phyloP scores from a whole-genome alignment of 2,797 vertebrate species.

The Dermochelys coriacea region DNA sequence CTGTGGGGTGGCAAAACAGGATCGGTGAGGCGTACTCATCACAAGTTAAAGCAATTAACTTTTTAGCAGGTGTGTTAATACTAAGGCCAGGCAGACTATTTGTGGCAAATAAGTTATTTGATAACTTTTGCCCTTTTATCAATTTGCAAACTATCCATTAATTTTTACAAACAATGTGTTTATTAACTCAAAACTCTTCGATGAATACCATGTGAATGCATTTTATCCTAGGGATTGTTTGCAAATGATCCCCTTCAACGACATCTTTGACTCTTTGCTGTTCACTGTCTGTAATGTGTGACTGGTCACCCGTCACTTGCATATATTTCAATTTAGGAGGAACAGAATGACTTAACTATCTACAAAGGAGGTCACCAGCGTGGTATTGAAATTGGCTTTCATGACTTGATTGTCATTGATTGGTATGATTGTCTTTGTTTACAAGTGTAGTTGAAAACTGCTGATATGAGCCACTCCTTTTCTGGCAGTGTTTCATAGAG shows the following conservation, averaged over 20 bases:
- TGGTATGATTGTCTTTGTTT: neutral
- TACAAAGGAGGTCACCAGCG: neutral
- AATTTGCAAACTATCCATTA: neutral
- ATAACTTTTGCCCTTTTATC: neutral
- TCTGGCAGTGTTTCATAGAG: neutral
- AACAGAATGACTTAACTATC: neutral
- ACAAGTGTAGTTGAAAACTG: neutral
- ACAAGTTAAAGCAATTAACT: neutral
- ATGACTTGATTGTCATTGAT: too few species aligned
- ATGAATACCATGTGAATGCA: neutral
- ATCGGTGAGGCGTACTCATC: neutral
- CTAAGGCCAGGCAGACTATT: neutral
- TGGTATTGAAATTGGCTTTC: neutral
- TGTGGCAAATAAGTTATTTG: neutral
- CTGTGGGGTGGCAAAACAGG: neutral
- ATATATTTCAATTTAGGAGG: neutral
- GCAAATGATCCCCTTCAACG: neutral
- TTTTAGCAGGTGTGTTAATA: neutral
- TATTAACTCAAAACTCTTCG: neutral
- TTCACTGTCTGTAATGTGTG: neutral
- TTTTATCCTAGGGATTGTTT: neutral
- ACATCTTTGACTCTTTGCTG: neutral
- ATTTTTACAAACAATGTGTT: neutral
- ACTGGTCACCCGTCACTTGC: neutral
- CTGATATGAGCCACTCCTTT: neutral